Conservation (phyloP, 35 echinoderm and acorn worm species). For the Heliocidaris tuberculata region DNA sequence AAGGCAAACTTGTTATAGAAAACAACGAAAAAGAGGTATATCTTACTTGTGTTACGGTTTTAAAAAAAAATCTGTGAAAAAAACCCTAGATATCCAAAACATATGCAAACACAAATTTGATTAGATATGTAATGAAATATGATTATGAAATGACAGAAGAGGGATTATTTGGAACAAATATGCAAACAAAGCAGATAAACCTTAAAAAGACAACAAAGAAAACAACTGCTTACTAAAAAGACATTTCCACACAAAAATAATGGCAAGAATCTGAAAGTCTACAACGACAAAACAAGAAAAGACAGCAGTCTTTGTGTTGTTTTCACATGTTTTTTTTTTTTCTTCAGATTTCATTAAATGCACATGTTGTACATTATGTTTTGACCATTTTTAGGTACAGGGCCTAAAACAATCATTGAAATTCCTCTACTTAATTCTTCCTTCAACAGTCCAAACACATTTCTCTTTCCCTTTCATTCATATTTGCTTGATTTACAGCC, state of each 20-base stretch:
- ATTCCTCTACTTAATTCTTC: too few relatives aligned
- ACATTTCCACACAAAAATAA: background rate
- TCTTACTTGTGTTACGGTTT: background rate
- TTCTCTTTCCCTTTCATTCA: background rate
- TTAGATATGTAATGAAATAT: background rate
- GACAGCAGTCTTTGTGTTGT: background rate
- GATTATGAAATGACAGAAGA: background rate
- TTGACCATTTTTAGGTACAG: too few relatives aligned
- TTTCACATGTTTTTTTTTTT: background rate
- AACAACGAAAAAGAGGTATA: background rate
- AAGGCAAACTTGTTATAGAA: background rate
- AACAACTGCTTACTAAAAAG: background rate
- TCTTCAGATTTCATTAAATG: background rate
- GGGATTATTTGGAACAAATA: background rate
- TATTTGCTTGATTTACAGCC: too few relatives aligned
- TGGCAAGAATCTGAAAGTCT: background rate
- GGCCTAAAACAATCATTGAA: too few relatives aligned
- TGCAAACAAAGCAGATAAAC: background rate
- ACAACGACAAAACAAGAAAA: background rate
- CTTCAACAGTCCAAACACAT: background rate
- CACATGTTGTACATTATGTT: too few relatives aligned
- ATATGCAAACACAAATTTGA: background rate
- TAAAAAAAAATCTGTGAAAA: background rate
- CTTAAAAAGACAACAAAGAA: background rate
- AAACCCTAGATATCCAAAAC: background rate